Evolutionary conservation across 2,113 vertebrate species (phyloP).

Genomic region (Gavialis gangeticus): DNA sequence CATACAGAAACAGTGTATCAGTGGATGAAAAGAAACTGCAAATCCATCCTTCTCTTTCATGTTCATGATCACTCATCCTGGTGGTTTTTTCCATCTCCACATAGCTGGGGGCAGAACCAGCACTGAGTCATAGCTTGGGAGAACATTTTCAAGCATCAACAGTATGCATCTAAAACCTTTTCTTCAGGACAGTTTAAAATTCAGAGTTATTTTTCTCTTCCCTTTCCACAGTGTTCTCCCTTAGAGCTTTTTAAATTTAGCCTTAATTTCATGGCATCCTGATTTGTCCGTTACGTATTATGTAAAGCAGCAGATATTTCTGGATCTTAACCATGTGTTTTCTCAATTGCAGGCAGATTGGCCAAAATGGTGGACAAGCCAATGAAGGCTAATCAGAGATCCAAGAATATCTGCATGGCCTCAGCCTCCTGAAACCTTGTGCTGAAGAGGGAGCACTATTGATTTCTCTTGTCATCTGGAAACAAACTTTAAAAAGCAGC

Average conservation of each 20-base stretch:
- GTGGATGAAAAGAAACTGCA: neutral
- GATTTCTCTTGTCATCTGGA: neutral
- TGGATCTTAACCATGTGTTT: neutral
- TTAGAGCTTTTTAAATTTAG: neutral
- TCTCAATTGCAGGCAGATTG: neutral
- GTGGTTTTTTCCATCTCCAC: constrained; percentile 12
- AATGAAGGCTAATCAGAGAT: neutral
- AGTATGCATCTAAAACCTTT: neutral
- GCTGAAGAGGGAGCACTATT: neutral
- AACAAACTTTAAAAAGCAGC: neutral
- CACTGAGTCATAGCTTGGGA: neutral
- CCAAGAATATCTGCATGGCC: neutral
- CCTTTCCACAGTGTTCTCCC: neutral
- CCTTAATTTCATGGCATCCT: fast-evolving
- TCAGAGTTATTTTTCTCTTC: neutral
- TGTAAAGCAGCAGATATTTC: neutral
- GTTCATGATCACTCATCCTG: neutral
- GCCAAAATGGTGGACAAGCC: neutral
- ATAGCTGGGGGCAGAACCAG: constrained; percentile 1
- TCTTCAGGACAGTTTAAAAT: neutral
- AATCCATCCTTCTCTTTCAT: neutral
- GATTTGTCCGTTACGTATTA: neutral
- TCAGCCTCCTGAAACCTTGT: constrained; percentile 18
- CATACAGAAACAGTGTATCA: neutral
- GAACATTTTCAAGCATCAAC: neutral